Percentiles rank a stretch among this genome's conserved stretches.
These are phyloP conservation scores for Cinclus cinclus DNA, from an alignment of 2,113 vertebrate genomes.

Conservation along the genomic window DNA sequence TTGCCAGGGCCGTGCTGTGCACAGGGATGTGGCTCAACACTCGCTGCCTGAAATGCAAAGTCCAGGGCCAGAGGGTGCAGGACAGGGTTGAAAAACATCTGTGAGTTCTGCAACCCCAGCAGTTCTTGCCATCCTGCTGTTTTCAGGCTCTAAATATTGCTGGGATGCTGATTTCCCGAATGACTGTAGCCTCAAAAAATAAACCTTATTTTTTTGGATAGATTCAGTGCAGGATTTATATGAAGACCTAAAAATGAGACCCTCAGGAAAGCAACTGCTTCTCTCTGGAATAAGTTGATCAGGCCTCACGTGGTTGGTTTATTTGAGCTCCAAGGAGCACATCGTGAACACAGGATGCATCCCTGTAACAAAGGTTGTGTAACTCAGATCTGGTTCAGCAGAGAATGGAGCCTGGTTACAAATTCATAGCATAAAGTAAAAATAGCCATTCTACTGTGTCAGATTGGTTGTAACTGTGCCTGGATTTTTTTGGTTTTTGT, in stretches of 20 bases:
- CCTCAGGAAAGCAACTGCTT: background rate
- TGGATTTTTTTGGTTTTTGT: background rate
- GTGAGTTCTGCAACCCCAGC: accelerated
- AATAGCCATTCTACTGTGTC: background rate
- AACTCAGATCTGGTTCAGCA: background rate
- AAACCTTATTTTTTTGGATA: background rate
- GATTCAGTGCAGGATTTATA: background rate
- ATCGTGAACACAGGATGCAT: accelerated
- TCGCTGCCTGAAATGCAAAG: background rate
- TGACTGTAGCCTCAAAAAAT: background rate
- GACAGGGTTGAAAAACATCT: background rate
- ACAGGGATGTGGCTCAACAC: no score
- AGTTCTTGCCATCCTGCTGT: background rate
- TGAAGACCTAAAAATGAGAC: background rate
- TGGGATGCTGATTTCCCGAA: background rate
- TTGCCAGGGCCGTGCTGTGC: background rate
- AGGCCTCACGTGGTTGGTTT: background rate
- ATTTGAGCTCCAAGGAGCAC: background rate
- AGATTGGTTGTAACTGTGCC: background rate
- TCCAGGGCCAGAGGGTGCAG: background rate
- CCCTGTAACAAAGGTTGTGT: background rate
- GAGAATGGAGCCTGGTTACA: background rate
- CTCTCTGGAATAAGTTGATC: background rate
- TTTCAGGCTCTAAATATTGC: accelerated
- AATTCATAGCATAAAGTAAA: background rate